These are phyloP conservation scores for Camponotus fellah DNA, from an alignment of 2,888 invertebrate species.

Conservation along the genomic window DNA sequence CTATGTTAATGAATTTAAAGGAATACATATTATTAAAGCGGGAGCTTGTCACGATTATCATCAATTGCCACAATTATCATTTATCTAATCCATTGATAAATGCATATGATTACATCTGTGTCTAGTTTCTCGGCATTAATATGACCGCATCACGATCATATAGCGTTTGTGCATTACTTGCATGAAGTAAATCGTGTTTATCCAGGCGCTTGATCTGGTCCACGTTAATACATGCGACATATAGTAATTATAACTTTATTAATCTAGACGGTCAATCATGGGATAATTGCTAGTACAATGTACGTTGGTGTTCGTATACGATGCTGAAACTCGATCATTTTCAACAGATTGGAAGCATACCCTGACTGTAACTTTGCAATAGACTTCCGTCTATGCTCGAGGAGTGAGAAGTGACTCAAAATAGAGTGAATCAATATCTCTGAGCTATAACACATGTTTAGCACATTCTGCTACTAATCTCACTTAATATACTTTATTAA, in stretches of 20 bases:
- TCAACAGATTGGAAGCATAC: conserved; percentile 43
- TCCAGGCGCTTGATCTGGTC: conserved; percentile 17
- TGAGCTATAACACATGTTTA: background rate
- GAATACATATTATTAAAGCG: conserved; percentile 18
- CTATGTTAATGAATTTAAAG: conserved; percentile 3
- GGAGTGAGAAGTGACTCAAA: conserved; percentile 20
- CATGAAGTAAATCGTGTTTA: conserved; percentile 38
- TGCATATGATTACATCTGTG: conserved; percentile 5
- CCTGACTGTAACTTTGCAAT: conserved; percentile 32
- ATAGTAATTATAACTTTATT: conserved; percentile 56
- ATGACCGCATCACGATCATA: background rate
- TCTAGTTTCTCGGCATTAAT: conserved; percentile 24
- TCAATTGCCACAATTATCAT: conserved; percentile 13
- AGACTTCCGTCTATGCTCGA: background rate
- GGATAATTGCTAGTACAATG: conserved; percentile 49
- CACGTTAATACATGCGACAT: conserved; percentile 24
- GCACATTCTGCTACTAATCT: background rate
- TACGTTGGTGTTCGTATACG: conserved; percentile 4
- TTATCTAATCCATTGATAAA: conserved; percentile 22
- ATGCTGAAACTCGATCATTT: conserved; percentile 48
- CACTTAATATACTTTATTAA: background rate
- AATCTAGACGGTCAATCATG: conserved; percentile 46
- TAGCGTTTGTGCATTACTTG: conserved; percentile 16
- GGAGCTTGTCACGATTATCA: conserved; percentile 17
- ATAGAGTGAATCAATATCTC: background rate